These are phyloP conservation scores for Drosophila basisetae DNA, from an alignment of 2,888 invertebrate genomes.

Conservation along the genomic window DNA sequence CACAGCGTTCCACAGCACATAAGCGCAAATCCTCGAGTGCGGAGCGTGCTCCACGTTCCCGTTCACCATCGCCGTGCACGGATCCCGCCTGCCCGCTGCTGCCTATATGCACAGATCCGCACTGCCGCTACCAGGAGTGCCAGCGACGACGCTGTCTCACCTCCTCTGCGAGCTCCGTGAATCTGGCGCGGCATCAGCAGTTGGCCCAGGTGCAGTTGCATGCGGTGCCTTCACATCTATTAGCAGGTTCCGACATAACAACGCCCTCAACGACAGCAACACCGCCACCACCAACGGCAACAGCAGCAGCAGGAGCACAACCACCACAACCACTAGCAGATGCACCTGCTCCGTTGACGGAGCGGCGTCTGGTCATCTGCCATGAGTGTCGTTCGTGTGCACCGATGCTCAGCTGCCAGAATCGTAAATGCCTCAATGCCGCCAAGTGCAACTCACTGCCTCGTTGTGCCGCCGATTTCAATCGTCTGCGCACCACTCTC, in stretches of 20 bases:
- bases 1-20: slow-evolving; percentile 70
- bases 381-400: slow-evolving; percentile 84
- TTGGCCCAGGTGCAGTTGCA: slow-evolving; percentile 82
- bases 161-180: slow-evolving; percentile 75
- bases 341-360: slow-evolving; percentile 40
- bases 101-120: slow-evolving; percentile 85
- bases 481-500: slow-evolving; percentile 83
- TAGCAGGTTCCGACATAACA: slow-evolving; percentile 74
- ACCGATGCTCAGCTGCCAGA: slow-evolving; percentile 84
- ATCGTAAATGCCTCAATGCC: slow-evolving; percentile 85
- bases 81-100: slow-evolving; percentile 85
- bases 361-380: slow-evolving; percentile 80
- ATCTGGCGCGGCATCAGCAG: slow-evolving; percentile 81
- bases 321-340: slow-evolving; percentile 37
- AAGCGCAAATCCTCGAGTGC: slow-evolving; percentile 85
- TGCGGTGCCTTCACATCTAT: slow-evolving; percentile 76
- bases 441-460: slow-evolving; percentile 86
- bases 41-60: slow-evolving; percentile 83
- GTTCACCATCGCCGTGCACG: slow-evolving; percentile 84
- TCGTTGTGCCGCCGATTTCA: slow-evolving; percentile 85
- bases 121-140: slow-evolving; percentile 84
- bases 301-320: not conserved
- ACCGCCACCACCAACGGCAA: slow-evolving; percentile 58
- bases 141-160: slow-evolving; percentile 65
- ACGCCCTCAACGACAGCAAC: slow-evolving; percentile 74